Percentiles rank a stretch among this genome's conserved stretches.
Evolutionary conservation across 2,888 invertebrate genomes (phyloP).

Genomic region (Iselma pallidipennis): DNA sequence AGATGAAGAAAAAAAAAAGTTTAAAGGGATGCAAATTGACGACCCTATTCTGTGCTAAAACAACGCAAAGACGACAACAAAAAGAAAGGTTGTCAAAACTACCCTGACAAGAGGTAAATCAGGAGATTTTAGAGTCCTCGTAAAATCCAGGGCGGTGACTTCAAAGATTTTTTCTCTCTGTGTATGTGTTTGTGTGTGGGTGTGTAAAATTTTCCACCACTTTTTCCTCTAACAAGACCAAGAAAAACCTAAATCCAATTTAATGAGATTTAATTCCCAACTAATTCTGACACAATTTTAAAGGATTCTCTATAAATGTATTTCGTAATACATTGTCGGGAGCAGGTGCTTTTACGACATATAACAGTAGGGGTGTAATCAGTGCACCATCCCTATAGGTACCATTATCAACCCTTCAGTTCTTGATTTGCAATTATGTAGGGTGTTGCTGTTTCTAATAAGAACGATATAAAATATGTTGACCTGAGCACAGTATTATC

Average conservation of each 20-base stretch:
- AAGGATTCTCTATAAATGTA: too few species aligned
- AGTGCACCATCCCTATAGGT: constrained; percentile 5
- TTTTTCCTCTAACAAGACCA: too few species aligned
- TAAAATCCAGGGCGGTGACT: neutral
- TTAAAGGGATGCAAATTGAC: neutral
- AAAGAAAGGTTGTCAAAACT: neutral
- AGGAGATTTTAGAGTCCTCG: neutral
- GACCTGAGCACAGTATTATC: neutral
- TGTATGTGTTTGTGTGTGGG: too few species aligned
- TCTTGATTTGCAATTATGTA: constrained; percentile 9
- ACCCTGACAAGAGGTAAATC: neutral
- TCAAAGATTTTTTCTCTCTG: too few species aligned
- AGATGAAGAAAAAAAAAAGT: too few species aligned
- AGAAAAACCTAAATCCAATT: too few species aligned
- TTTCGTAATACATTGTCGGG: constrained; percentile 19
- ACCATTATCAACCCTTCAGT: neutral
- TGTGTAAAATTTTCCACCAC: too few species aligned
- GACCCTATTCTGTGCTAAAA: neutral
- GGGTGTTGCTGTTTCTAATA: neutral
- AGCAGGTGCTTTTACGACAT: constrained; percentile 19
- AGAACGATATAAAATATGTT: too few species aligned
- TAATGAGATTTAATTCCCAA: too few species aligned
- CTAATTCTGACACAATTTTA: too few species aligned
- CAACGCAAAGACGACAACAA: neutral
- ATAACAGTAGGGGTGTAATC: constrained; percentile 18